These are phyloP conservation scores for Trachelus stipa DNA, from an alignment of 2,888 invertebrate species.

Conservation along the genomic window DNA sequence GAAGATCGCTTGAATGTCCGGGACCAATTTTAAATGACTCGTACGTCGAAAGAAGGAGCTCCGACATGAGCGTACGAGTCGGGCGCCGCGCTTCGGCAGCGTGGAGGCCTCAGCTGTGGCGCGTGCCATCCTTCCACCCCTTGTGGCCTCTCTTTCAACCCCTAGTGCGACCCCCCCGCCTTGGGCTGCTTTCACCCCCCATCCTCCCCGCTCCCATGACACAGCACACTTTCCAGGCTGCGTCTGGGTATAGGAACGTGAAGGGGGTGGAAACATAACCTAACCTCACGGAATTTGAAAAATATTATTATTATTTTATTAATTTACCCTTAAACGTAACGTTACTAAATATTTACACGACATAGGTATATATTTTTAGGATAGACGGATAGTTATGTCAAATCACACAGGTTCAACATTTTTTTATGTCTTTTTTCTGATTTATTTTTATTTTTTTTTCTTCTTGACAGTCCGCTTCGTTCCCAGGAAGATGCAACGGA, in stretches of 20 bases:
- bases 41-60: neutral
- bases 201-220: neutral
- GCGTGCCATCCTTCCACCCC: slow-evolving; percentile 40
- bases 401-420: neutral
- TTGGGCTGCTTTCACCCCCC: neutral
- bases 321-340: neutral
- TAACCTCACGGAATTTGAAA: neutral
- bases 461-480: neutral
- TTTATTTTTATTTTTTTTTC: neutral
- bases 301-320: neutral
- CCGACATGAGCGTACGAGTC: neutral
- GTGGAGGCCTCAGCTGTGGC: slow-evolving; percentile 39
- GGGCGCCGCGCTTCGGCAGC: slow-evolving; percentile 29
- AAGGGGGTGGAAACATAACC: neutral
- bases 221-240: neutral
- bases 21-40: neutral
- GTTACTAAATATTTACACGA: neutral
- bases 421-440: neutral
- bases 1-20: neutral
- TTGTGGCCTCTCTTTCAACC: slow-evolving; percentile 7
- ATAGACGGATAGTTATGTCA: no score
- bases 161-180: neutral
- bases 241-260: neutral
- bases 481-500: neutral
- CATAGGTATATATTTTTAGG: no score